Conservation (phyloP, 2,888 invertebrate genomes). For the Dugesia japonica region DNA sequence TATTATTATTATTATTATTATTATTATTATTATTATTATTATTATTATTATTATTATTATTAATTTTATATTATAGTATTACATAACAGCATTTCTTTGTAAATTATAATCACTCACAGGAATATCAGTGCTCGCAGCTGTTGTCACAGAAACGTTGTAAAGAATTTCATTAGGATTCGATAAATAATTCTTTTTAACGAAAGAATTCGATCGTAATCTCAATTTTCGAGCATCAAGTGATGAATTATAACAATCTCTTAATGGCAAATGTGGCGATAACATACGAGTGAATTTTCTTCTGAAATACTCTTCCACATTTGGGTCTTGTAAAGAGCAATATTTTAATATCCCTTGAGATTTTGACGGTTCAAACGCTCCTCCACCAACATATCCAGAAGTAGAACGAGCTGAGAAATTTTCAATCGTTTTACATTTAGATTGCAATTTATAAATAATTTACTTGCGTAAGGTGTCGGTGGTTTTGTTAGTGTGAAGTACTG, state of each 20-base stretch:
- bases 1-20: too few relatives aligned
- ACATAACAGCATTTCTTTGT: too few relatives aligned
- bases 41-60: too few relatives aligned
- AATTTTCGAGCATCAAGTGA: slow-evolving; percentile 24
- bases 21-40: too few relatives aligned
- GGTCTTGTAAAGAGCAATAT: slow-evolving; percentile 33
- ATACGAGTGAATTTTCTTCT: slow-evolving; percentile 26
- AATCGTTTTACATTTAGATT: too few relatives aligned
- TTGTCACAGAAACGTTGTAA: slow-evolving; percentile 45
- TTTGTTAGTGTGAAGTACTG: slow-evolving; percentile 27
- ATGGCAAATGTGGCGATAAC: slow-evolving; percentile 21
- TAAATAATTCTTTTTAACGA: neutral
- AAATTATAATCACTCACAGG: too few relatives aligned
- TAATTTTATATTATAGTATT: too few relatives aligned
- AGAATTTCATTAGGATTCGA: slow-evolving; percentile 35
- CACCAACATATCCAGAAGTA: slow-evolving; percentile 26
- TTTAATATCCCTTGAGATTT: neutral
- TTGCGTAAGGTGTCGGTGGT: slow-evolving; percentile 26
- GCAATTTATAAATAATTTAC: neutral
- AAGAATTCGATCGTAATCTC: slow-evolving; percentile 23
- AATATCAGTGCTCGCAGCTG: slow-evolving; percentile 45
- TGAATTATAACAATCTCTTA: slow-evolving; percentile 14
- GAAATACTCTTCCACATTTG: slow-evolving; percentile 31
- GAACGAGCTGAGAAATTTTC: neutral
- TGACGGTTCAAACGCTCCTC: slow-evolving; percentile 21